A percentile compares a stretch with the other conserved stretches of the same genome.
These are phyloP conservation scores for Gopherus flavomarginatus DNA, from an alignment of 2,113 vertebrate genomes.

Conservation along the genomic window DNA sequence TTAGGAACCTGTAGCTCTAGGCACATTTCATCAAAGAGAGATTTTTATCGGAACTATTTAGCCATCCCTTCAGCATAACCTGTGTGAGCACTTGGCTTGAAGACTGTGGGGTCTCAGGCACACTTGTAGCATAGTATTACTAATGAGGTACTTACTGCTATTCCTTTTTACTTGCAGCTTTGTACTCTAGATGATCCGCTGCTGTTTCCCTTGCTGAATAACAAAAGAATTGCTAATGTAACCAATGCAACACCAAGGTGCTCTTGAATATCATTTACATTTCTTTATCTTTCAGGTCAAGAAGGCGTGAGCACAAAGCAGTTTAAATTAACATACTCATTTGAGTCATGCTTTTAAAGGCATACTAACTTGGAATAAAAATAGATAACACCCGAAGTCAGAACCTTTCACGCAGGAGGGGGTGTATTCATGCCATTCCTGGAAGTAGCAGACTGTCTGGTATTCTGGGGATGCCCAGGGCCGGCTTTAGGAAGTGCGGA, in stretches of 20 bases:
- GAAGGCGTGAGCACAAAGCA: slow-evolving; percentile 25
- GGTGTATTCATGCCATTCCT: neutral
- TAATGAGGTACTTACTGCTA: slow-evolving; percentile 57
- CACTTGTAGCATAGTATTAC: slow-evolving; percentile 32
- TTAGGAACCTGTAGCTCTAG: slow-evolving; percentile 35
- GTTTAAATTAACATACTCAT: slow-evolving; percentile 56
- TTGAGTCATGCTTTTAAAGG: slow-evolving; percentile 43
- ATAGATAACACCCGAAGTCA: slow-evolving; percentile 32
- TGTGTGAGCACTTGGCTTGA: slow-evolving; percentile 62
- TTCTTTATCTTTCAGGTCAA: slow-evolving; percentile 66
- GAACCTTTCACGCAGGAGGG: neutral
- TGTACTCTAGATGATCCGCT: slow-evolving; percentile 44
- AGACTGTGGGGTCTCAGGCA: slow-evolving; percentile 22
- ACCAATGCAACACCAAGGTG: slow-evolving; percentile 60
- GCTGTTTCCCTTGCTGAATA: slow-evolving; percentile 46
- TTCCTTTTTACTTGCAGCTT: slow-evolving; percentile 26
- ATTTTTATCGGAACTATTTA: slow-evolving; percentile 59
- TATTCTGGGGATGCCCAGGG: neutral
- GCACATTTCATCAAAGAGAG: slow-evolving; percentile 50
- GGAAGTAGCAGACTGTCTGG: neutral
- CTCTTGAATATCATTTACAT: slow-evolving; percentile 65
- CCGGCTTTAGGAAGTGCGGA: no score
- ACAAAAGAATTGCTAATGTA: slow-evolving; percentile 55
- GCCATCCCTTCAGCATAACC: slow-evolving; percentile 38
- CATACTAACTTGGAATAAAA: slow-evolving; percentile 32